Base-by-base conservation (phyloP, 2,113 vertebrate genomes). In the Nannobrachium achirus region DNA sequence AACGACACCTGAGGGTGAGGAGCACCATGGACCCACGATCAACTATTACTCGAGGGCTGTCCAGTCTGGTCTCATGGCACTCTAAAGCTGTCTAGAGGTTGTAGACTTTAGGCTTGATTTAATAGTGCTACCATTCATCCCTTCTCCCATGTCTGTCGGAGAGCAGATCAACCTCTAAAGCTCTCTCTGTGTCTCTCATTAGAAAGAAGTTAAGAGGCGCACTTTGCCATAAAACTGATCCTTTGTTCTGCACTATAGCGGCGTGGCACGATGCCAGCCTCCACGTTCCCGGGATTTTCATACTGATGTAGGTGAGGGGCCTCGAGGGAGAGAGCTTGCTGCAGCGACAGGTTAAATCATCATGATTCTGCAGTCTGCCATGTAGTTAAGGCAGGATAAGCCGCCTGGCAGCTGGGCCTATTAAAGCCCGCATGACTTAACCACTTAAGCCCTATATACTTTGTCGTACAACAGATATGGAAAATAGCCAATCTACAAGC, bases 371-470 rank as follows among this genome's bases (percentile, higher is more conserved):
- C 48, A 70, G 63, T 44, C 3, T 7, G 5, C 3, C 50, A 41
- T 55, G 49, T 53, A 49, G 42, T 46, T 67, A 53, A 56, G 42
- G 63, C 55, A 19, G 41, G 53, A 61, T n/a, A 68, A 75, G 66
- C 48, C 40, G 63, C 58, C 39, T 18, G 52, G 61, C 76, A 84
- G 79, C 85, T 81, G 74, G 55, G 55, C 33, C 57, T 65, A n/a
- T 79, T 69, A 58, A 66, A 64, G 40, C 60, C 52, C 19, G 41
- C 56, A 66, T 46, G 39, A 52, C 69, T 70, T 14, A 59, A 33
- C 1, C 25, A 33, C 25, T 33, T 33, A 5, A 33, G 3, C 25
- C 25, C 25, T 33, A 33, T 33, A 33, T 33, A 33, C 2, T 3
- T 33, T 33, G 25, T 33, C 25, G 25, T 33, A 33, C 6, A 33